Conservation (phyloP, 2,113 vertebrate genomes). For the Zeus faber region DNA sequence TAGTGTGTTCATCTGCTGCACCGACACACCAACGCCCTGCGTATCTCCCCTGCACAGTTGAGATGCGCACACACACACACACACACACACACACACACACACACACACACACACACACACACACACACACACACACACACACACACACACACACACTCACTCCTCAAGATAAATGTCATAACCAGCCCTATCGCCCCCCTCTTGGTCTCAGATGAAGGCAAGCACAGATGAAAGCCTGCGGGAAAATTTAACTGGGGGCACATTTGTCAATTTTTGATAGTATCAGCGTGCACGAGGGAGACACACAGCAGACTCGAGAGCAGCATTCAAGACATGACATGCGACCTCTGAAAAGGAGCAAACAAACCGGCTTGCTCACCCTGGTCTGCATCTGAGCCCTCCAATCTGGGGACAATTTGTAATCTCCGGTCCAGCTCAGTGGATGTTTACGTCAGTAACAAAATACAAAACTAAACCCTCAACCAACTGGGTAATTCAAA, state of each 20-base stretch:
- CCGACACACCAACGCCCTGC: constrained; percentile 6
- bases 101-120: constrained; percentile 1
- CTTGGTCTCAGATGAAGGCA: constrained; percentile 58
- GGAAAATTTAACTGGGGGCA: constrained; percentile 60
- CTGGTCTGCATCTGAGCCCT: constrained; percentile 1
- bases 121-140: not conserved
- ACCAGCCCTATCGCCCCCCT: constrained; percentile 36
- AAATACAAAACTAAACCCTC: too few species aligned
- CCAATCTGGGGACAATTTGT: constrained; percentile 11
- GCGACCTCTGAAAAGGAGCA: constrained; percentile 43
- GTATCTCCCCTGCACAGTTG: constrained; percentile 4
- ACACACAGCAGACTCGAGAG: constrained; percentile 51
- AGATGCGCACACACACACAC: constrained; percentile 21
- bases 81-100: constrained; percentile 15
- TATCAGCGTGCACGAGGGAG: constrained; percentile 52
- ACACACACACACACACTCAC: constrained; percentile 30
- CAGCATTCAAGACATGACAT: constrained; percentile 34
- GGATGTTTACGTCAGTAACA: constrained; percentile 20
- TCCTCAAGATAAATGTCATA: constrained; percentile 64
- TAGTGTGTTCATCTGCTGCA: too few species aligned
- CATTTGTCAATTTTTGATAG: constrained; percentile 70
- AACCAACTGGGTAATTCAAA: too few species aligned
- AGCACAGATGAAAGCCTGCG: constrained; percentile 63
- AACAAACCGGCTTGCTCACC: too few species aligned
- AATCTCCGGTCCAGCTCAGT: constrained; percentile 17